Base-by-base conservation (phyloP, 2,888 invertebrate genomes). In the Campoplex nolae region DNA sequence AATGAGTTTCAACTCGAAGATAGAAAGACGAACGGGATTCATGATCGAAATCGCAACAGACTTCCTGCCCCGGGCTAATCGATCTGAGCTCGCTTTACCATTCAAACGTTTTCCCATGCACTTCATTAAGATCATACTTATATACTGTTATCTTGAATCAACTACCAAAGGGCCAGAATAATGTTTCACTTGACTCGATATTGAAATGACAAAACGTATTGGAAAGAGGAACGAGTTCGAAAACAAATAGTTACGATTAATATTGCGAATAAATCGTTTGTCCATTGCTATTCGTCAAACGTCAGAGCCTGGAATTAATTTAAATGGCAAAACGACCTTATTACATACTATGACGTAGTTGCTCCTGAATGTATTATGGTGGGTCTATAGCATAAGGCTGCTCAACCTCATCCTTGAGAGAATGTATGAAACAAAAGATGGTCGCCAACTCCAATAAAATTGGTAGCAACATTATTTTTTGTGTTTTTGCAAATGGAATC, bases 31-130 rank as follows among this genome's bases (percentile, higher is more conserved):
- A 74, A 58, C 35, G 73, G 35, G 42, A 74, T n/a, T 79, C 56
- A 58, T 58, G 86, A 86, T 86, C 75, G 71, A 83, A 83, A 86
- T 86, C 86, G 65, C 83, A 71, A 83, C 73, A 38, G 71, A 68
- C 79, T 79, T 86, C 78, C 86, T 51, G 83, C 85, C 45, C 75
- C 18, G 70, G 71, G 18, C 78, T 62, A 75, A 85, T 82, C 82
- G 82, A 82, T 78, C 74, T 62, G 38, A 54, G 70, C 74, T 23
- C 48, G 23, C 56, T 56, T n/a, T 35, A 62, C 32, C 42, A 51
- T 73, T 65, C n/a, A 73, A 62, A 62, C 45, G 38, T 73, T 71
- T 73, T 80, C 71, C 80, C 80, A 80, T 71, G 42, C 54, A 58
- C 54, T 62, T 79, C 16, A 70, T 70, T 73, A 48, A 42, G 6